phyloP scores from a whole-genome alignment of 2,797 vertebrate genomes.

The Myotis daubentonii region DNA sequence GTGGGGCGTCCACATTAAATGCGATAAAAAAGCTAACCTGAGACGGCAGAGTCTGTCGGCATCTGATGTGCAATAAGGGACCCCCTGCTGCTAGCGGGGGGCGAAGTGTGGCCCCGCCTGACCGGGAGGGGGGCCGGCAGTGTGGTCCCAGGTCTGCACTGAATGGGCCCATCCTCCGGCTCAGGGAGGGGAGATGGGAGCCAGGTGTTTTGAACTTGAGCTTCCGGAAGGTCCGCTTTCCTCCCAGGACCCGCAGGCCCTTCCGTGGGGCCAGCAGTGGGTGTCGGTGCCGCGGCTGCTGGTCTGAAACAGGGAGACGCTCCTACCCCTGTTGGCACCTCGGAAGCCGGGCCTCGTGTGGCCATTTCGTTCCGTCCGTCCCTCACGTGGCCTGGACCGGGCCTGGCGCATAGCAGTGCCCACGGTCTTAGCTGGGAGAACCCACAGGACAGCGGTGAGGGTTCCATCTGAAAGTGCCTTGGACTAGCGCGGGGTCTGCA shows the following conservation, averaged over 20 bases:
- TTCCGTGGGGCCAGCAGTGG: fast-evolving
- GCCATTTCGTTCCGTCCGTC: neutral
- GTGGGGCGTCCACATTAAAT: fast-evolving
- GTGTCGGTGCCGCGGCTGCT: fast-evolving
- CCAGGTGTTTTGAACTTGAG: neutral
- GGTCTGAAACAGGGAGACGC: no score
- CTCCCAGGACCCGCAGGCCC: neutral
- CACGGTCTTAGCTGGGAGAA: neutral
- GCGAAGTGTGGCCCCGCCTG: fast-evolving
- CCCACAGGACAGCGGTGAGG: fast-evolving
- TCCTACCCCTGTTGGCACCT: neutral
- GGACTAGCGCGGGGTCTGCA: fast-evolving
- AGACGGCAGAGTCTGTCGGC: neutral
- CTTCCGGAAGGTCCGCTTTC: neutral
- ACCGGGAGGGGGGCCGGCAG: neutral
- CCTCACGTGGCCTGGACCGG: fast-evolving
- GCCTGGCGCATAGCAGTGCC: fast-evolving
- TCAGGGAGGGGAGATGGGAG: neutral
- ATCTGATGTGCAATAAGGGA: neutral
- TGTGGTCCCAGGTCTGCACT: neutral
- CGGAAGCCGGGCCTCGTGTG: fast-evolving
- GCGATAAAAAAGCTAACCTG: neutral
- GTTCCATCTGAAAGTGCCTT: neutral
- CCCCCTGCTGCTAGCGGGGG: neutral
- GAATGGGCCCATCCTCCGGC: neutral